These are phyloP conservation scores for Protonibea diacanthus DNA, from an alignment of 2,797 vertebrate genomes.

Conservation along the genomic window DNA sequence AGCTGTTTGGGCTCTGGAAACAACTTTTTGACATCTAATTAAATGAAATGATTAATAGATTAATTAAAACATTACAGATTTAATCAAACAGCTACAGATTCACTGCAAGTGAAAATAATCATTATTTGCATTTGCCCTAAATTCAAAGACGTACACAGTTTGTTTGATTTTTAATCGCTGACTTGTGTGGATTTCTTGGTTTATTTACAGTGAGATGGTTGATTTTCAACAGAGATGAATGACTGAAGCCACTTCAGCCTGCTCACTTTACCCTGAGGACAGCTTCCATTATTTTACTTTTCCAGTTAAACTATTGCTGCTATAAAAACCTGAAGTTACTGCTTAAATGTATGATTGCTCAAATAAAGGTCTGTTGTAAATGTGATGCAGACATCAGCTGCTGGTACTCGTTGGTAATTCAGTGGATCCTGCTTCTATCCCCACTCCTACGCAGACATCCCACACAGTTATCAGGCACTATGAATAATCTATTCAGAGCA, in stretches of 20 bases:
- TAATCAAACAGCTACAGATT: background rate
- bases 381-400: constrained; percentile 67
- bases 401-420: constrained; percentile 57
- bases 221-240: constrained; percentile 4
- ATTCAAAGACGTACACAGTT: background rate
- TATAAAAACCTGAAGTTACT: constrained; percentile 27
- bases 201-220: background rate
- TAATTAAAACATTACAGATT: background rate
- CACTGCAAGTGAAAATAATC: background rate
- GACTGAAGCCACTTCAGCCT: constrained; percentile 3
- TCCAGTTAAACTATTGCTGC: constrained; percentile 4
- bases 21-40: background rate
- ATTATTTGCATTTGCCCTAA: background rate
- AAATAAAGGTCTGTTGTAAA: constrained; percentile 54
- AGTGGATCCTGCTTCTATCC: constrained; percentile 60
- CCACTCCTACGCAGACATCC: constrained; percentile 76
- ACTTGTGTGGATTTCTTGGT: constrained; percentile 2
- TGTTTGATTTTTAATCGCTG: background rate
- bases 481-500: constrained; percentile 80
- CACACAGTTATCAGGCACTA: constrained; percentile 76
- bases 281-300: background rate
- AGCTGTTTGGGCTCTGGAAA: background rate
- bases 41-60: background rate
- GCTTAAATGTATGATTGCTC: constrained; percentile 37
- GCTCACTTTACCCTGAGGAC: constrained; percentile 1